Conservation (phyloP, 2,113 vertebrate genomes). For the Anoplopoma fimbria region DNA sequence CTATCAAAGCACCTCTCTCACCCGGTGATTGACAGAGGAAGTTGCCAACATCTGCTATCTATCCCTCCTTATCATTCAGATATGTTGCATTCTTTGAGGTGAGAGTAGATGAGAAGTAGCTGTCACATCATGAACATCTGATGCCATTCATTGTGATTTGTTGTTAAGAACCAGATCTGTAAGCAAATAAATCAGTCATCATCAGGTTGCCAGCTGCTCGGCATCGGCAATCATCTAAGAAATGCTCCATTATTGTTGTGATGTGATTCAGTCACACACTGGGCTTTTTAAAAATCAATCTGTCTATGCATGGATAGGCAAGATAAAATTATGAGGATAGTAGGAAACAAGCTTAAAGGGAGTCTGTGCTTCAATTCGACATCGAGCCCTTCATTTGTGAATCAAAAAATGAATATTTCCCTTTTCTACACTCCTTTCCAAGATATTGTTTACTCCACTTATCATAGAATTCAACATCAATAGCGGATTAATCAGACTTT, state of each 20-base stretch:
- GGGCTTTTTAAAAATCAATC: constrained; percentile 58
- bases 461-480: constrained; percentile 1
- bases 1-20: constrained; percentile 27
- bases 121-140: constrained; percentile 37
- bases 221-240: not conserved
- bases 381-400: constrained; percentile 6
- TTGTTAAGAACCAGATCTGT: constrained; percentile 47
- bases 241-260: constrained; percentile 52
- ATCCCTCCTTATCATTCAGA: constrained; percentile 22
- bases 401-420: not conserved
- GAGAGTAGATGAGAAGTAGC: constrained; percentile 19
- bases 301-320: constrained; percentile 38
- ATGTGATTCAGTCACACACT: constrained; percentile 50
- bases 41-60: not conserved
- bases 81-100: constrained; percentile 24
- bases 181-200: constrained; percentile 36
- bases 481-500: not conserved
- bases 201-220: constrained; percentile 18
- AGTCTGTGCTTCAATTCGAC: constrained; percentile 3
- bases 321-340: constrained; percentile 65
- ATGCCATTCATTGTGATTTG: constrained; percentile 39
- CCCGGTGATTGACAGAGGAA: constrained; percentile 33
- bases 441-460: constrained; percentile 27
- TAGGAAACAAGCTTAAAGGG: constrained; percentile 45
- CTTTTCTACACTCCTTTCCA: not conserved